Evolutionary conservation across 2,888 invertebrate genomes (phyloP).

Genomic region (Copidosoma aretas): DNA sequence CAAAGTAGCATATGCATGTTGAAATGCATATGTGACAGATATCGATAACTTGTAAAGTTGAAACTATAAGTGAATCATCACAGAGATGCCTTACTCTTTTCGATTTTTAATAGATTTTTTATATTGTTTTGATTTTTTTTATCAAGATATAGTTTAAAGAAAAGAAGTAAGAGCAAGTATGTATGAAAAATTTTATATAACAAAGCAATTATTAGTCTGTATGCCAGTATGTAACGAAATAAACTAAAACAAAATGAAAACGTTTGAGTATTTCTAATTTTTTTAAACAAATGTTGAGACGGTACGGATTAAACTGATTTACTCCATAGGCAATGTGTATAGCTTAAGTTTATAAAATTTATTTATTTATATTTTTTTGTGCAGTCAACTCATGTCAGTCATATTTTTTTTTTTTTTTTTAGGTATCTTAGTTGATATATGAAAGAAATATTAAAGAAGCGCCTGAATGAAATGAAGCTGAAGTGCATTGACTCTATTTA

Average conservation of each 20-base stretch:
- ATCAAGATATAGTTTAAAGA: slow-evolving; percentile 30
- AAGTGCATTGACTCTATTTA: slow-evolving; percentile 37
- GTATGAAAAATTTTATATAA: slow-evolving; percentile 34
- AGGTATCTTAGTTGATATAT: slow-evolving; percentile 39
- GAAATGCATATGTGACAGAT: slow-evolving; percentile 34
- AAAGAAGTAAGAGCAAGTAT: slow-evolving; percentile 40
- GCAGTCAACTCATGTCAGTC: slow-evolving; percentile 38
- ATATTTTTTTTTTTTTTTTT: slow-evolving; percentile 40
- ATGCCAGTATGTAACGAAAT: slow-evolving; percentile 27
- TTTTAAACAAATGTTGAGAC: slow-evolving; percentile 31
- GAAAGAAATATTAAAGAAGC: slow-evolving; percentile 38
- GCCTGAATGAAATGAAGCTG: slow-evolving; percentile 38
- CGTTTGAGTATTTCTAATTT: slow-evolving; percentile 32
- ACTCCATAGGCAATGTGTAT: slow-evolving; percentile 29
- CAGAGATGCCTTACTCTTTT: slow-evolving; percentile 41
- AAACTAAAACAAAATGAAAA: slow-evolving; percentile 26
- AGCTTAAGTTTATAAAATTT: slow-evolving; percentile 36
- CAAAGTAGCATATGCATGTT: slow-evolving; percentile 33
- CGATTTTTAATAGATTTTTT: slow-evolving; percentile 28
- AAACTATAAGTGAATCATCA: slow-evolving; percentile 26
- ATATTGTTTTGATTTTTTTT: slow-evolving; percentile 20
- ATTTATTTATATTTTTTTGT: slow-evolving; percentile 34
- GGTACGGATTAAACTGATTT: slow-evolving; percentile 24
- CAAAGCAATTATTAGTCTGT: slow-evolving; percentile 39
- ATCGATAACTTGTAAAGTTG: slow-evolving; percentile 30